Conservation (phyloP, 2,888 invertebrate species). For the Holacanthella duospinosa region DNA sequence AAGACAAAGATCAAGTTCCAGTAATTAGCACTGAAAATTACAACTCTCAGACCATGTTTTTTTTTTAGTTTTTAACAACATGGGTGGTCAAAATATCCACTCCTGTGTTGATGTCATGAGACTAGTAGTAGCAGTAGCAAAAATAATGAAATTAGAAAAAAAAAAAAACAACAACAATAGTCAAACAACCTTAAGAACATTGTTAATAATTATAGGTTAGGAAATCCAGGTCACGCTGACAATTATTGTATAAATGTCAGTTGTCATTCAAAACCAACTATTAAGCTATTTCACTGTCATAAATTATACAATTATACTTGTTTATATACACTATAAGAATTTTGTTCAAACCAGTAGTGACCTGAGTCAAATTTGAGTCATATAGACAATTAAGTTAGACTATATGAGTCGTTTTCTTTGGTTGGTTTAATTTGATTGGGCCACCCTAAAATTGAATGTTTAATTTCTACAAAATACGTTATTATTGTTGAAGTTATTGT, state of each 20-base stretch:
- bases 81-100: not conserved
- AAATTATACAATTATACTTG: not conserved
- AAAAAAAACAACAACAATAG: not conserved
- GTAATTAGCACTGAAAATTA: conserved; percentile 30
- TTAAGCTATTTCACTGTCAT: not conserved
- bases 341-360: no score
- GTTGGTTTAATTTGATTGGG: no score
- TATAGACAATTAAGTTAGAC: no score
- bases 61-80: not conserved
- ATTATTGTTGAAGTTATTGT: no score
- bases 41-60: not conserved
- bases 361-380: no score
- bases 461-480: no score
- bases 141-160: not conserved
- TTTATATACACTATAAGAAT: no score
- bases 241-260: not conserved
- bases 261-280: not conserved
- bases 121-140: not conserved
- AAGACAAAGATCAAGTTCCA: conserved; percentile 37
- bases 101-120: not conserved
- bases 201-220: not conserved
- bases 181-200: not conserved
- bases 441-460: no score
- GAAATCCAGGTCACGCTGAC: not conserved
- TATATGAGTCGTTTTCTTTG: no score